These are phyloP conservation scores for Phoxinus phoxinus DNA, from an alignment of 2,113 vertebrate species.

Conservation along the genomic window DNA sequence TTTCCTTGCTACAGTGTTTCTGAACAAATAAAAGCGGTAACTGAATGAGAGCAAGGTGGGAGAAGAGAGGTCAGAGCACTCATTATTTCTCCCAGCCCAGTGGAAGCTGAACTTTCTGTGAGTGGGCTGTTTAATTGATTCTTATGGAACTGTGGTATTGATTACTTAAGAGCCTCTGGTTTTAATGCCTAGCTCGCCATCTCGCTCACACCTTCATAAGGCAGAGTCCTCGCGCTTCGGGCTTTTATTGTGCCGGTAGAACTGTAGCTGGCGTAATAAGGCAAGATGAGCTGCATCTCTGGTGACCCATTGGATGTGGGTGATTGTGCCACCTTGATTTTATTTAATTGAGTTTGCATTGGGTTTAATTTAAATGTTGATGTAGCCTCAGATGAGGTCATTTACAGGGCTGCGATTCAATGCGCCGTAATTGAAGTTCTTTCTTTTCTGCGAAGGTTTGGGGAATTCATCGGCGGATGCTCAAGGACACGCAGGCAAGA, in stretches of 20 bases:
- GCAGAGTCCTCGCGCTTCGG: constrained; percentile 50
- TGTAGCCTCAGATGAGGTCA: constrained; percentile 75
- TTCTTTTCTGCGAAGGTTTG: constrained; percentile 72
- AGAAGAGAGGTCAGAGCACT: constrained; percentile 59
- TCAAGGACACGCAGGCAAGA: constrained; percentile 80
- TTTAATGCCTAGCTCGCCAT: constrained; percentile 53
- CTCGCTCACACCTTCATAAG: constrained; percentile 60
- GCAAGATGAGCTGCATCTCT: constrained; percentile 41
- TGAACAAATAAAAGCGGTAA: constrained; percentile 38
- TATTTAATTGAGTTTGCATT: constrained; percentile 74
- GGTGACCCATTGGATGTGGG: constrained; percentile 53
- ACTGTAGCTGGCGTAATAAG: constrained; percentile 30
- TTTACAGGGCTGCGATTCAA: constrained; percentile 71
- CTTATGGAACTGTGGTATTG: constrained; percentile 67
- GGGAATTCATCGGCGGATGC: constrained; percentile 76
- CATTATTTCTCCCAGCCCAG: constrained; percentile 59
- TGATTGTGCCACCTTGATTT: constrained; percentile 59
- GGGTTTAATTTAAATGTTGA: constrained; percentile 77
- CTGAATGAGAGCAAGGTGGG: constrained; percentile 46
- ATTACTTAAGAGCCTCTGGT: constrained; percentile 70
- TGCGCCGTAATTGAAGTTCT: constrained; percentile 76
- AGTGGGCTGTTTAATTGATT: constrained; percentile 76
- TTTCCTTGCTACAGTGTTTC: constrained; percentile 33
- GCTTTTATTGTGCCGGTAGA: constrained; percentile 45
- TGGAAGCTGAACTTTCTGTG: constrained; percentile 63